A percentile compares a stretch with the other conserved stretches of the same genome.
Conservation (phyloP, 2,797 vertebrate genomes). For the Morus bassanus region DNA sequence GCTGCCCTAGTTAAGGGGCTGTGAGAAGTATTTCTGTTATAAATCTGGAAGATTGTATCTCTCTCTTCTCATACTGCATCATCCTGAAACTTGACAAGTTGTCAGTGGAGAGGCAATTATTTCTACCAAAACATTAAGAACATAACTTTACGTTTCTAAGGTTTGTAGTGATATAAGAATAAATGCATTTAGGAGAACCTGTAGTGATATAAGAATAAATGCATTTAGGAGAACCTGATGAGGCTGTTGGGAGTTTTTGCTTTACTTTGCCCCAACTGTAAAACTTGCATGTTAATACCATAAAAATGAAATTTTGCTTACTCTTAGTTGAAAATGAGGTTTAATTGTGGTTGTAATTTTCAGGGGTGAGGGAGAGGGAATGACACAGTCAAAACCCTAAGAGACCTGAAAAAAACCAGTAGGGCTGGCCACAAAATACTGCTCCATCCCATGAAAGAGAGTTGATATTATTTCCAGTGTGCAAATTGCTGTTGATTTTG, state of each 20-base stretch:
- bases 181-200: background rate
- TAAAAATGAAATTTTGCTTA: background rate
- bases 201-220: too few relatives aligned
- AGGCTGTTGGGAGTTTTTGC: background rate
- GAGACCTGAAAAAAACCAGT: background rate
- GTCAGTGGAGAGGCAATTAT: constrained; percentile 56
- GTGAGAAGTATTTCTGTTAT: background rate
- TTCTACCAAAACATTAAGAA: constrained; percentile 20
- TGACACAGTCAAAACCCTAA: background rate
- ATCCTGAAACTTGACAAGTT: constrained; percentile 36
- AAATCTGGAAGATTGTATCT: background rate
- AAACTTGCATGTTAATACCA: background rate
- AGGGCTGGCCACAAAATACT: background rate
- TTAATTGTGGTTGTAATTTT: constrained; percentile 5
- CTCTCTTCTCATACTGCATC: background rate
- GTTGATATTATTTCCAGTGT: background rate
- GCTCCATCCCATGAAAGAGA: background rate
- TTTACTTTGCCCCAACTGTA: background rate
- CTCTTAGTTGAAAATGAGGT: background rate
- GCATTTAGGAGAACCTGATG: background rate
- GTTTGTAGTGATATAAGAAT: background rate
- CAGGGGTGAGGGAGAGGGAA: background rate
- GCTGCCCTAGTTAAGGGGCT: background rate
- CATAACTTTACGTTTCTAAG: background rate
- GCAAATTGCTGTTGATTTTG: constrained; percentile 8